Conservation (phyloP, 2,888 invertebrate genomes). For the Apotomis turbidana region DNA sequence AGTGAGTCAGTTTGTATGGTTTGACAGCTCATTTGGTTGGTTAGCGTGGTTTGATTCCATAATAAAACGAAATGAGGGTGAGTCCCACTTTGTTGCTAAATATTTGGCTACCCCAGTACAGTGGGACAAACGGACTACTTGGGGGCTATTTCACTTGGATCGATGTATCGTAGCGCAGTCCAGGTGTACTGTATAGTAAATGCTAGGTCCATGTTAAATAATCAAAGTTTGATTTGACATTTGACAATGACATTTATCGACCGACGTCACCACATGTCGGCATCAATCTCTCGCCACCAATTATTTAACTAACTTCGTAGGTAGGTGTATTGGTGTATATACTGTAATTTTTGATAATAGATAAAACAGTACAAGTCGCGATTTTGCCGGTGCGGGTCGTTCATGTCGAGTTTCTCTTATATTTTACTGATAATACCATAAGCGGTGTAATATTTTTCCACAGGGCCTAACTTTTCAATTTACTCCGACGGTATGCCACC, state of each 20-base stretch:
- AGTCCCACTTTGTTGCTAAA: too few species aligned
- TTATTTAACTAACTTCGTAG: slow-evolving; percentile 50
- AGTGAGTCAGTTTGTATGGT: too few species aligned
- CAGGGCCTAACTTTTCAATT: slow-evolving; percentile 40
- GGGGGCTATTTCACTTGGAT: too few species aligned
- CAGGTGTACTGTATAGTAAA: too few species aligned
- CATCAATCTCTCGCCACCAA: slow-evolving; percentile 41
- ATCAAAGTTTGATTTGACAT: too few species aligned
- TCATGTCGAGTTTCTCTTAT: slow-evolving; percentile 3
- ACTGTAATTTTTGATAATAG: slow-evolving; percentile 44
- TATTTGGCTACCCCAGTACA: too few species aligned
- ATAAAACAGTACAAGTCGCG: slow-evolving; percentile 51
- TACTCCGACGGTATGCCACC: slow-evolving; percentile 68
- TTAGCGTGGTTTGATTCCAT: too few species aligned
- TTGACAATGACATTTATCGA: slow-evolving; percentile 47
- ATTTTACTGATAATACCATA: slow-evolving; percentile 4
- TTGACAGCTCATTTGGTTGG: too few species aligned
- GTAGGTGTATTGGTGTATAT: slow-evolving; percentile 33
- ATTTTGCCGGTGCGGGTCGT: slow-evolving; percentile 3
- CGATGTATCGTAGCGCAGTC: too few species aligned
- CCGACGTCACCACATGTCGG: slow-evolving; percentile 55
- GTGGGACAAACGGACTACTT: too few species aligned
- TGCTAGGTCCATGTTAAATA: too few species aligned
- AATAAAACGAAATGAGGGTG: too few species aligned
- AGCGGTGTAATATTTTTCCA: slow-evolving; percentile 35